These are phyloP conservation scores for Periphyllus acericola DNA, from an alignment of 2,888 invertebrate genomes.

Conservation along the genomic window DNA sequence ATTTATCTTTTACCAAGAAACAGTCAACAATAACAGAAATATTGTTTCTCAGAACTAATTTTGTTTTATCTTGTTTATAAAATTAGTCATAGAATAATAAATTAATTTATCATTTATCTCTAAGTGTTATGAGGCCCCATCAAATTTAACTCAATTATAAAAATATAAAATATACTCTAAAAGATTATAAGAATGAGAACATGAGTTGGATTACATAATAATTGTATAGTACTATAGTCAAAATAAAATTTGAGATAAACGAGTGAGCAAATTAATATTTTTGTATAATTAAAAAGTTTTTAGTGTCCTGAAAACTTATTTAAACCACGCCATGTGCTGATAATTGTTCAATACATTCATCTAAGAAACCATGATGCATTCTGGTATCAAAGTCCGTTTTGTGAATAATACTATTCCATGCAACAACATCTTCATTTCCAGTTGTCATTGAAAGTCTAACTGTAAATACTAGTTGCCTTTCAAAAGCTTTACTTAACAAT, in stretches of 20 bases:
- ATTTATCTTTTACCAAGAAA: neutral
- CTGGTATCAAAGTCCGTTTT: slow-evolving; percentile 82
- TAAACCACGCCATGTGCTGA: slow-evolving; percentile 71
- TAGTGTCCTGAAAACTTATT: neutral
- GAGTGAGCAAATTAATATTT: neutral
- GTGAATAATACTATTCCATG: slow-evolving; percentile 91
- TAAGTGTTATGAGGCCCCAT: neutral
- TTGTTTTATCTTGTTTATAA: slow-evolving; percentile 1
- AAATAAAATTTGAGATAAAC: neutral
- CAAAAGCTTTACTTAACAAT: slow-evolving; percentile 84
- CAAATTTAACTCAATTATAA: slow-evolving; percentile 1
- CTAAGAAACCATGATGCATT: slow-evolving; percentile 81
- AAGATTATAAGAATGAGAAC: neutral
- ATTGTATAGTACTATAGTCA: neutral
- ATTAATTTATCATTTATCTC: neutral
- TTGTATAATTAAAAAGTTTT: neutral
- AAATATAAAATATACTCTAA: neutral
- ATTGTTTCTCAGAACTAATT: neutral
- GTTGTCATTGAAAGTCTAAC: slow-evolving; percentile 89
- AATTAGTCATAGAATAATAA: slow-evolving; percentile 3
- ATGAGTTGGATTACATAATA: neutral
- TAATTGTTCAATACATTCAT: slow-evolving; percentile 73
- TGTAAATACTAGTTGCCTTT: slow-evolving; percentile 83
- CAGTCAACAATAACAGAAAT: neutral
- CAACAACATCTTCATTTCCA: slow-evolving; percentile 88